Evolutionary conservation across 2,888 invertebrate species (phyloP).

Genomic region (Tyria jacobaeae): DNA sequence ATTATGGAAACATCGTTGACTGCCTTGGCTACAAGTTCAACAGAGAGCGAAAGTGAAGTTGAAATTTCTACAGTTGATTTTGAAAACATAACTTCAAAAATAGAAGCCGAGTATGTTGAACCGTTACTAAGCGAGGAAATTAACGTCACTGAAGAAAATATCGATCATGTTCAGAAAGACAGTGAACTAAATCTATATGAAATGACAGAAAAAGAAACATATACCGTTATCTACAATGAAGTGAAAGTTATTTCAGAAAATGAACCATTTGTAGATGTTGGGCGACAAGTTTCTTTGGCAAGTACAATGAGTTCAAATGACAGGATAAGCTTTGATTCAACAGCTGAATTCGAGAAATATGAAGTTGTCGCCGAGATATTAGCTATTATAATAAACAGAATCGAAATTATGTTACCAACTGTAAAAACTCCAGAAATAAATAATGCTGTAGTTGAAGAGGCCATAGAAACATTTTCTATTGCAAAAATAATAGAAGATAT

Average conservation of each 20-base stretch:
- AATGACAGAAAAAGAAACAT: not conserved
- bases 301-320: constrained; percentile 64
- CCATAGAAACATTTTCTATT: constrained; percentile 68
- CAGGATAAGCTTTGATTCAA: constrained; percentile 72
- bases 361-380: constrained; percentile 72
- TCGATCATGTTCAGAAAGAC: not conserved
- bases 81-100: constrained; percentile 1
- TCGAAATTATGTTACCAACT: constrained; percentile 50
- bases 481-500: constrained; percentile 68
- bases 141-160: constrained; percentile 6
- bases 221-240: not conserved
- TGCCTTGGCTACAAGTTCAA: not conserved
- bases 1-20: constrained; percentile 19
- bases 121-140: not conserved
- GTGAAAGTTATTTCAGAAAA: not conserved
- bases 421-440: constrained; percentile 6
- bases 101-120: not conserved
- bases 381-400: constrained; percentile 58
- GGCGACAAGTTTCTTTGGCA: constrained; percentile 49
- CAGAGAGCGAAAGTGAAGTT: not conserved
- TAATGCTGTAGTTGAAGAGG: constrained; percentile 17
- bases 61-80: not conserved
- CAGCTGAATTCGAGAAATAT: constrained; percentile 76
- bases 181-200: not conserved
- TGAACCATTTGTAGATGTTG: constrained; percentile 8